Evolutionary conservation across 2,113 vertebrate genomes (phyloP).

Genomic region (Crotalus horridus): DNA sequence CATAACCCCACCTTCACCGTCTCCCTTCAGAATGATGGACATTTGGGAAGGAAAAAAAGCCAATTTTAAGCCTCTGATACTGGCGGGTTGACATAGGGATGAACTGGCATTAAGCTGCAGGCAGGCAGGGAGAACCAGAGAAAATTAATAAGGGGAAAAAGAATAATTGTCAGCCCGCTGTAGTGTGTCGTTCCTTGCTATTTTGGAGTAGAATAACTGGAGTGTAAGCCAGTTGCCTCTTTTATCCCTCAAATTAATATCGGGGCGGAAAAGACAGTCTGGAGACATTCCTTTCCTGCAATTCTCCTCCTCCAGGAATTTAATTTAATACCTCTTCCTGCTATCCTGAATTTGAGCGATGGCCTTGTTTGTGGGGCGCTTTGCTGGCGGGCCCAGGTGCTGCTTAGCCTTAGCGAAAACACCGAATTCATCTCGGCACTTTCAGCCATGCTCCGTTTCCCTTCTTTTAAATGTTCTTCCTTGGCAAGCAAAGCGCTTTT

Average conservation of each 20-base stretch:
- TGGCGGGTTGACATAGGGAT: background rate
- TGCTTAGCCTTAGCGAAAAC: background rate
- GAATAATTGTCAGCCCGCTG: background rate
- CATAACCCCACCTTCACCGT: rapidly evolving
- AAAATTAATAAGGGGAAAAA: background rate
- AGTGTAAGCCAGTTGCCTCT: background rate
- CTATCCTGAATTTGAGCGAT: background rate
- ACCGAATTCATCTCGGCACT: background rate
- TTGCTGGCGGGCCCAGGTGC: too few species aligned
- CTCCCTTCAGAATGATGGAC: background rate
- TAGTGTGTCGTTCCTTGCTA: background rate
- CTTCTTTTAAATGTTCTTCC: background rate
- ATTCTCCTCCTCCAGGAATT: background rate
- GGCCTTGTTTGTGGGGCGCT: background rate
- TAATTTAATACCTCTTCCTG: background rate
- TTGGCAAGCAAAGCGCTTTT: background rate
- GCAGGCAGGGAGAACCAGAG: background rate
- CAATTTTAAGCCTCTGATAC: background rate
- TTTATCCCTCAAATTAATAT: background rate
- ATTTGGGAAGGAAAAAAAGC: background rate
- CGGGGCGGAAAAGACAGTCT: too few species aligned
- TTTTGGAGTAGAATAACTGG: background rate
- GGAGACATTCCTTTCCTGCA: background rate
- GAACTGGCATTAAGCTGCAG: background rate
- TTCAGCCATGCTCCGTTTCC: background rate